Percentiles rank a stretch among this genome's conserved stretches.
phyloP scores from a whole-genome alignment of 2,113 vertebrate genomes.

The Panthera uncia region DNA sequence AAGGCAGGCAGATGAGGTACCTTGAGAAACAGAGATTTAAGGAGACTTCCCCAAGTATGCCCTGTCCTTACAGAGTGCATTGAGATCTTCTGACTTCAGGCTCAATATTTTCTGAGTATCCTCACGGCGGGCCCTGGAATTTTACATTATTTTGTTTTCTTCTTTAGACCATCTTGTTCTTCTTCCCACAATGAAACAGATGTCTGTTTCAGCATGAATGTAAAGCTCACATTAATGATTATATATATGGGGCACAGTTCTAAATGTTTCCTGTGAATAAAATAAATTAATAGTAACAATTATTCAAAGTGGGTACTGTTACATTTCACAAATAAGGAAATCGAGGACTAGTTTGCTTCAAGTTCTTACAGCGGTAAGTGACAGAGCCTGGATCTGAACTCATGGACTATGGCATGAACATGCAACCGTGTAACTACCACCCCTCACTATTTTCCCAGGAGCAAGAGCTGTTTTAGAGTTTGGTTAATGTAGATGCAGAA shows the following conservation, averaged over 20 bases:
- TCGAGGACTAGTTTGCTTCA: background rate
- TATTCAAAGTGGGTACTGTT: background rate
- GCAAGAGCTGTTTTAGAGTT: background rate
- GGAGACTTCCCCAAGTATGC: background rate
- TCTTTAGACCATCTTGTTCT: background rate
- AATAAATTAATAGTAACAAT: background rate
- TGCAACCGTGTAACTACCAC: background rate
- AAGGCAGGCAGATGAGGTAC: background rate
- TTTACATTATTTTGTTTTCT: background rate
- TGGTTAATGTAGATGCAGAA: constrained; percentile 10
- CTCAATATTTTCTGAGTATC: background rate
- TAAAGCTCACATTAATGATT: background rate
- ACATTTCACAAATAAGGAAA: background rate
- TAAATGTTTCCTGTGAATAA: background rate
- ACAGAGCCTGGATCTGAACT: background rate
- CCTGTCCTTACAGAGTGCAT: background rate
- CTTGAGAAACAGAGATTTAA: background rate
- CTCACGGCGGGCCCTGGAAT: background rate
- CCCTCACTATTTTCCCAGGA: background rate
- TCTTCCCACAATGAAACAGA: background rate
- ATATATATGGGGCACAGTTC: background rate
- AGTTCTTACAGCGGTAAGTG: background rate
- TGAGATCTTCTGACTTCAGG: background rate
- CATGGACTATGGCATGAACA: background rate
- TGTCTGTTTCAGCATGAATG: background rate